Percentiles rank a stretch among this genome's conserved stretches.
phyloP scores from a whole-genome alignment of 2,797 vertebrate genomes.

The Vireo griseus region DNA sequence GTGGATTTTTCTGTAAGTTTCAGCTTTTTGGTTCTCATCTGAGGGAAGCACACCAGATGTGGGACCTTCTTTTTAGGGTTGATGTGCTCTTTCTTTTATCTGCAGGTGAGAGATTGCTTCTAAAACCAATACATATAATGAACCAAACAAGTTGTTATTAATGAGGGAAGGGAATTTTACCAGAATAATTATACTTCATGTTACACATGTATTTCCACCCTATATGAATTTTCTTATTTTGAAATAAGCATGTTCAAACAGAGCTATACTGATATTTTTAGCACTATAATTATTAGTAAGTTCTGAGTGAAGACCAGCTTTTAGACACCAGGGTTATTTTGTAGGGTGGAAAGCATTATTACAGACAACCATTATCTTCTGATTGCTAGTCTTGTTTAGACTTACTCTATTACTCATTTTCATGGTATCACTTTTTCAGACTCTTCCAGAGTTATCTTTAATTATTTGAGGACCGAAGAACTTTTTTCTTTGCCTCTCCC shows the following conservation, averaged over 20 bases:
- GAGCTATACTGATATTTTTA: background rate
- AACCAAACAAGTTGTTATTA: background rate
- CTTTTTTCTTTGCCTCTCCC: background rate
- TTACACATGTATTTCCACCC: background rate
- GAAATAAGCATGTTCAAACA: background rate
- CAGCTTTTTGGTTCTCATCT: background rate
- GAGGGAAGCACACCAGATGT: background rate
- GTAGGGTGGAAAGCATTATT: background rate
- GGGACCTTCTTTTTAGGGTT: background rate
- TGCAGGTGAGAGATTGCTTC: background rate
- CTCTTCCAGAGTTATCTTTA: background rate
- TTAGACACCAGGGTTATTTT: background rate
- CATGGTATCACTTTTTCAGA: background rate
- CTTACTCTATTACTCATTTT: background rate
- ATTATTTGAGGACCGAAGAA: background rate
- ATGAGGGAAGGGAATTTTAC: background rate
- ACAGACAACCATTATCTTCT: background rate
- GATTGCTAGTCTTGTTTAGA: background rate
- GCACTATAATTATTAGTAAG: background rate
- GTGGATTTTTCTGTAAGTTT: slow-evolving; percentile 15
- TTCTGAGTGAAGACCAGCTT: background rate
- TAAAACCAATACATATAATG: background rate
- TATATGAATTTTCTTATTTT: background rate
- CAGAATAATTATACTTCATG: background rate
- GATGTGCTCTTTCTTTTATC: background rate